Conservation (phyloP, 2,797 vertebrate genomes). For the Hozukius guyotensis region DNA sequence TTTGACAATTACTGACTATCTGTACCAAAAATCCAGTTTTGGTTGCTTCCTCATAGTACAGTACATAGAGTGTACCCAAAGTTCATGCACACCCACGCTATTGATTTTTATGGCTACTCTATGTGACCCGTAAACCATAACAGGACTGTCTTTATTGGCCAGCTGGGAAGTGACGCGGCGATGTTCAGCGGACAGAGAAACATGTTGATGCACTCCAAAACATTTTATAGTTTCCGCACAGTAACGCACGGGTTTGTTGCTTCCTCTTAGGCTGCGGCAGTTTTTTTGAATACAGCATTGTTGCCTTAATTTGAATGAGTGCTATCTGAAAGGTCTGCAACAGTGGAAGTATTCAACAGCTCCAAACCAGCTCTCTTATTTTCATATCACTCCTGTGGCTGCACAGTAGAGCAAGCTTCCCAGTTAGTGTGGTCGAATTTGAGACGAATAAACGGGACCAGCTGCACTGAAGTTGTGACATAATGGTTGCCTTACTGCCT, state of each 20-base stretch:
- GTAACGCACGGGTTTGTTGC: neutral
- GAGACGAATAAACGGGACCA: neutral
- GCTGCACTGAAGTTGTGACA: neutral
- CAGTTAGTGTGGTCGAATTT: neutral
- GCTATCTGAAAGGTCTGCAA: neutral
- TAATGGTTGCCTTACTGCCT: neutral
- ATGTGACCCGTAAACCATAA: neutral
- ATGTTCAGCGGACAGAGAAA: neutral
- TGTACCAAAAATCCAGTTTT: neutral
- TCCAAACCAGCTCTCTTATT: neutral
- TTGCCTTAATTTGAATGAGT: conserved; percentile 48
- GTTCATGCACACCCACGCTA: neutral
- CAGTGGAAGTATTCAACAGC: conserved; percentile 18
- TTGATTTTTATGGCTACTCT: neutral
- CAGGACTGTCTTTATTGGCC: neutral
- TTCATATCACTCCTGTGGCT: neutral
- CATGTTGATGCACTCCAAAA: neutral
- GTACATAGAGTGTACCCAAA: neutral
- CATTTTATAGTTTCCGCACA: neutral
- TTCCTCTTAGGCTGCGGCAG: conserved; percentile 21
- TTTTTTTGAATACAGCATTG: conserved; percentile 1
- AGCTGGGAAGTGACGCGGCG: neutral
- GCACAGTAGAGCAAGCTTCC: neutral
- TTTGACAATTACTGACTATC: neutral
- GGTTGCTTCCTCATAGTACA: neutral